Conservation (phyloP, 2,797 vertebrate species). For the Craterocephalus amniculus region DNA sequence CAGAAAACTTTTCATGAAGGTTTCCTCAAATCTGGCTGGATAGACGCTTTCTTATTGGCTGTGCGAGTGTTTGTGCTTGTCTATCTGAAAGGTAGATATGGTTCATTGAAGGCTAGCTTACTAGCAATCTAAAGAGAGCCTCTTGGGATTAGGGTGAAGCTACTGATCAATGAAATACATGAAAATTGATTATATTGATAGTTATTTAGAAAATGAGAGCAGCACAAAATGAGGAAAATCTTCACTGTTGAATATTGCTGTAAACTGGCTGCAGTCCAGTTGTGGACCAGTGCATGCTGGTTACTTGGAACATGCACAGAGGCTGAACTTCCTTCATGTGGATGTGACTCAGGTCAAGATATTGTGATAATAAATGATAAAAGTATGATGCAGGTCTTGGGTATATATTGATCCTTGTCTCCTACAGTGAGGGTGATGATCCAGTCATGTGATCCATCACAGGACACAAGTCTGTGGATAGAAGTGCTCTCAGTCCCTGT, state of each 20-base stretch:
- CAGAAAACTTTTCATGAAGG: no score
- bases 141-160: not conserved
- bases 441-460: not conserved
- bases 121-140: no score
- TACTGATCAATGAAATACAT: not conserved
- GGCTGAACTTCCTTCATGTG: not conserved
- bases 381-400: no score
- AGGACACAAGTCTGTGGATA: not conserved
- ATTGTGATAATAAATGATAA: no score
- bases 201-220: not conserved
- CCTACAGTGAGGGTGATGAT: not conserved
- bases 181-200: not conserved
- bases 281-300: no score
- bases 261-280: no score
- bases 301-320: not conserved
- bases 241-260: not conserved
- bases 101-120: no score
- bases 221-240: no score
- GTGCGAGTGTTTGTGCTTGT: not conserved
- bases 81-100: not conserved
- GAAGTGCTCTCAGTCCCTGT: no score
- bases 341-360: not conserved
- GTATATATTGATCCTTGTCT: no score
- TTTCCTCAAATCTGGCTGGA: not conserved
- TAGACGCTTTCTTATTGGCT: not conserved